Evolutionary conservation across 2,113 vertebrate species (phyloP), one percentile per base, ranked within the genome.

Genomic region (Daubentonia madagascariensis): DNA sequence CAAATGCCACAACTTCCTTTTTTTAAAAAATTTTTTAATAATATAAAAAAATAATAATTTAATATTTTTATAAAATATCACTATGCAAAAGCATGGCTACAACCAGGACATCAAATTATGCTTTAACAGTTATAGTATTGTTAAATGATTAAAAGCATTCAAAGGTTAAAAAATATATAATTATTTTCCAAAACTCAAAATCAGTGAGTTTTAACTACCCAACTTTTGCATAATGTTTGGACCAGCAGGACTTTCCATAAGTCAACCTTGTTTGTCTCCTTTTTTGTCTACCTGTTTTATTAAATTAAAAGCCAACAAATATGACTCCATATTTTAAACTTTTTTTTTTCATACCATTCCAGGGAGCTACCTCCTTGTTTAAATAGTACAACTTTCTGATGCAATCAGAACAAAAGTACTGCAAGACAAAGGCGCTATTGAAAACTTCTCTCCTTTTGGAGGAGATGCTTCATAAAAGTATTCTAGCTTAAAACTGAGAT

Each of bases 361-460:
- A 67, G 25, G 4, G 0, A 0, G 89, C 94, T 96, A 79, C 65
- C 40, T 97, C 93, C 92, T 81, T 91, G 59, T 87, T 95, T 75
- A 96, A 93, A 43, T 70, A 90, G 91, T 65, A 81, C 0, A 0
- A 87, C 59, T 75, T 61, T 96, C 96, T 97, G 96, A 98, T 86
- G 89, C 73, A 97, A 98, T 11, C 0, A 16, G 96, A 97, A 97
- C 92, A 91, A 68, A 93, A 57, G 50, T 10, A 63, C 35, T 91
- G 37, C 30, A 88, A 98, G 97, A 98, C 98, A 98, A 98, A 98
- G 98, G 90, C 13, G 0, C 98, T 97, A 97, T 97, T 98, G 97
- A 98, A 95, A 96, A 67, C 73, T 22, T 65, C 67, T 97, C 57
- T 98, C 85, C 91, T 89, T 96, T 63, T 75, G 37, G 61, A 93